Evolutionary conservation across 2,113 vertebrate genomes (phyloP).

Genomic region (Engystomops pustulosus): DNA sequence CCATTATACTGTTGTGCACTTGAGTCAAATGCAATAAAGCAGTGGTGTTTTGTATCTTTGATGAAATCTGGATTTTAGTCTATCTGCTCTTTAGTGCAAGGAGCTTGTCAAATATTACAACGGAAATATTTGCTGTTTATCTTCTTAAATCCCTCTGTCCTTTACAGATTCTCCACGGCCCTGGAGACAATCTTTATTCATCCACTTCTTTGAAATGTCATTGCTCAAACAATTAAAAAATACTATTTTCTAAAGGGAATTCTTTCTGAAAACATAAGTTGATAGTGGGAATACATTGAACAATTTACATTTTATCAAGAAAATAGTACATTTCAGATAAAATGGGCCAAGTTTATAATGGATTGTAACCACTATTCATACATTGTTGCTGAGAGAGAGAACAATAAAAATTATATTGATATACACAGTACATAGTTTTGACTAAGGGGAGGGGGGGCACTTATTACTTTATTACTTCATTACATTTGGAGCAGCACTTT

Average conservation of each 20-base stretch:
- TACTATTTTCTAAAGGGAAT: conserved; percentile 58
- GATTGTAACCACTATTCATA: background rate
- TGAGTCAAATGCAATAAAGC: background rate
- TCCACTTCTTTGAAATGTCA: conserved; percentile 58
- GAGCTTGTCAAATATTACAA: conserved; percentile 34
- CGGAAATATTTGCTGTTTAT: conserved; percentile 57
- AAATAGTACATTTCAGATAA: conserved; percentile 37
- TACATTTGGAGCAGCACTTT: too few relatives aligned
- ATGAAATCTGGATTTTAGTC: conserved; percentile 13
- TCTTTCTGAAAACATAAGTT: conserved; percentile 54
- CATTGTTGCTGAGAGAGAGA: too few relatives aligned
- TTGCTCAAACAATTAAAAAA: conserved; percentile 59
- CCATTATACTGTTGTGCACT: background rate
- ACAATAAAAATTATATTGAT: too few relatives aligned
- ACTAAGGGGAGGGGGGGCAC: too few relatives aligned
- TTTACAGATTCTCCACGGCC: conserved; percentile 48
- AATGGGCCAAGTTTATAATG: conserved; percentile 17
- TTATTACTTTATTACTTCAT: too few relatives aligned
- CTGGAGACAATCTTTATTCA: conserved; percentile 53
- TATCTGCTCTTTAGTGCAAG: conserved; percentile 8
- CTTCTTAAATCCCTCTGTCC: conserved; percentile 59
- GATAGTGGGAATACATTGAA: conserved; percentile 15
- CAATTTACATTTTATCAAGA: conserved; percentile 40
- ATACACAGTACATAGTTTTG: too few relatives aligned
- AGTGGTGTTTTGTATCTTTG: background rate